Conservation (phyloP, 1,140 invertebrate species). For the Pseudachorutes palmiensis region DNA sequence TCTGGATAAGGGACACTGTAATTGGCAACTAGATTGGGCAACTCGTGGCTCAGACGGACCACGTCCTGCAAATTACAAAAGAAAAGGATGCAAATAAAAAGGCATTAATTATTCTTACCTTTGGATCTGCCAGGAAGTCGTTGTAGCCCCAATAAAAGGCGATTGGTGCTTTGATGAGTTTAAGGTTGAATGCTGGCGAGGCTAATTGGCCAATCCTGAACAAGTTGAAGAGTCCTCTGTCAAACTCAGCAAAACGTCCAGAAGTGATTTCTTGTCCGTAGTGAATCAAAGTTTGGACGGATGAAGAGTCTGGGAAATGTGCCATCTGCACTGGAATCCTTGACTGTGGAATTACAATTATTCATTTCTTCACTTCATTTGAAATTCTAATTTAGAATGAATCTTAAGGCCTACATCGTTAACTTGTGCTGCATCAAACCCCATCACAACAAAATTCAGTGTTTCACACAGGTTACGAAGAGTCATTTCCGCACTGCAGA, state of each 20-base stretch:
- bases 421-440: neutral
- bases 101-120: neutral
- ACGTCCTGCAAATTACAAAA: neutral
- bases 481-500: neutral
- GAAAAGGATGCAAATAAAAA: neutral
- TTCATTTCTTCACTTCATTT: neutral
- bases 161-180: neutral
- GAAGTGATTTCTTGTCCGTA: neutral
- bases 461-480: neutral
- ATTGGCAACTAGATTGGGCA: neutral
- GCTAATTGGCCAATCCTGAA: neutral
- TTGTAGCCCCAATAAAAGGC: neutral
- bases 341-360: neutral
- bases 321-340: neutral
- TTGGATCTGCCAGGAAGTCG: neutral
- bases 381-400: neutral
- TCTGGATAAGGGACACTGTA: neutral
- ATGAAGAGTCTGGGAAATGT: neutral
- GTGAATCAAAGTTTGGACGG: neutral
- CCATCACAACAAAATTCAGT: constrained; percentile 2
- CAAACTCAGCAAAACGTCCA: constrained; percentile 4
- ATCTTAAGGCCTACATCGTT: constrained; percentile 2
- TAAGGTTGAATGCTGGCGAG: neutral
- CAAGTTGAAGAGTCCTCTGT: neutral
- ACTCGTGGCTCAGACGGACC: too few relatives aligned